Percentiles rank a stretch among this genome's conserved stretches.
These are phyloP conservation scores for Pungitius pungitius DNA, from an alignment of 2,113 vertebrate genomes.

Conservation along the genomic window DNA sequence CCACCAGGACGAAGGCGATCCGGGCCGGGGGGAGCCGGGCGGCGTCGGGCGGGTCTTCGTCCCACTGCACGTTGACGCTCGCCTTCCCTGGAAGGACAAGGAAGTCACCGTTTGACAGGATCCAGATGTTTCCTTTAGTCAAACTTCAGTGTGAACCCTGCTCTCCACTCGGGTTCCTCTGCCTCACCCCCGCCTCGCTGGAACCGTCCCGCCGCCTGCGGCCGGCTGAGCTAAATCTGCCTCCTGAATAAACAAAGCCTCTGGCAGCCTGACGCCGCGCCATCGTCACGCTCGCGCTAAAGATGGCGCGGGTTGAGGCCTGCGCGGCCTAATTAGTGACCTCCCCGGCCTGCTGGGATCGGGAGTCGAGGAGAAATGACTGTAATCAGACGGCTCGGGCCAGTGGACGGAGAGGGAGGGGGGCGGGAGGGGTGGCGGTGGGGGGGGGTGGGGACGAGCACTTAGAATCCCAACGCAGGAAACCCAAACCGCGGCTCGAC, in stretches of 20 bases:
- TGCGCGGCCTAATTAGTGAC: conserved; percentile 56
- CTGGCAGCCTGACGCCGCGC: conserved; percentile 18
- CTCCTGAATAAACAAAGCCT: conserved; percentile 20
- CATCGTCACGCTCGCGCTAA: conserved; percentile 26
- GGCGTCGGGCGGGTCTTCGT: conserved; percentile 85
- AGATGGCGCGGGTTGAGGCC: conserved; percentile 28
- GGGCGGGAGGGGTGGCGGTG: conserved; percentile 44
- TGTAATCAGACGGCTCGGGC: conserved; percentile 47
- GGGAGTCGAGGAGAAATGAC: conserved; percentile 44
- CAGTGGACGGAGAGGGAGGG: conserved; percentile 8
- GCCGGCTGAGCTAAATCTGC: conserved; percentile 22
- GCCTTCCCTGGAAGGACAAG: conserved; percentile 85
- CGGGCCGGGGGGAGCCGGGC: conserved; percentile 83
- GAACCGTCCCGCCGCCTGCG: not conserved
- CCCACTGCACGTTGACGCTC: conserved; percentile 90
- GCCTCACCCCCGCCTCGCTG: not conserved
- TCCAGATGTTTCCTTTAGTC: not conserved
- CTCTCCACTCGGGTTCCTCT: not conserved
- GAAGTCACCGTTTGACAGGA: not conserved
- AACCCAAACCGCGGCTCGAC: not conserved
- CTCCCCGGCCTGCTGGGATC: conserved; percentile 43
- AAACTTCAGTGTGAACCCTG: not conserved
- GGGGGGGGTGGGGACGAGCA: conserved; percentile 10
- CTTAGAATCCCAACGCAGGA: not conserved
- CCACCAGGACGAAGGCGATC: conserved; percentile 93